Percentiles rank a stretch among this genome's conserved stretches.
phyloP scores from a whole-genome alignment of 2,888 invertebrate species.

The Eupeodes luniger region DNA sequence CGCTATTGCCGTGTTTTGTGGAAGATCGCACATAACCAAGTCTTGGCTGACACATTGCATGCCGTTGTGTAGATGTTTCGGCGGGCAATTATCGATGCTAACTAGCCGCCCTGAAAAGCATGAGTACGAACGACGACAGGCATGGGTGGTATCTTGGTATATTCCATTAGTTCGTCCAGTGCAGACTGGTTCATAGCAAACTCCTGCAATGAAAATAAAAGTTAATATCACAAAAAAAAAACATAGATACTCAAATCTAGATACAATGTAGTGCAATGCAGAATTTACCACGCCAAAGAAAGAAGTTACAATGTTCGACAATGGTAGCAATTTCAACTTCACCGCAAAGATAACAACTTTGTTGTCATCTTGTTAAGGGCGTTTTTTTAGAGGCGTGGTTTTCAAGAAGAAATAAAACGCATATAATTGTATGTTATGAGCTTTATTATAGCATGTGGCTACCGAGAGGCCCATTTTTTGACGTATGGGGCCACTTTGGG shows the following conservation, averaged over 20 bases:
- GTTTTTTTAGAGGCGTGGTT: no score
- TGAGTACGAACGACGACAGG: conserved; percentile 85
- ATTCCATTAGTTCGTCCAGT: conserved; percentile 86
- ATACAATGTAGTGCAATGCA: background rate
- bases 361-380: no score
- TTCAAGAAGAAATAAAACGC: no score
- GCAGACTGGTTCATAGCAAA: conserved; percentile 87
- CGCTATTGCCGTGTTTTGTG: conserved; percentile 82
- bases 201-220: conserved; percentile 80
- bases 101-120: conserved; percentile 85
- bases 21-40: conserved; percentile 85
- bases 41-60: conserved; percentile 83
- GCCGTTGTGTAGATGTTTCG: conserved; percentile 85
- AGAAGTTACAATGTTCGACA: no score
- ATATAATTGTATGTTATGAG: no score
- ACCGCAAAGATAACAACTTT: no score
- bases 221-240: background rate
- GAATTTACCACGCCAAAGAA: no score
- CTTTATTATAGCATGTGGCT: no score
- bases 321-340: no score
- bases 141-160: conserved; percentile 86
- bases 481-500: no score
- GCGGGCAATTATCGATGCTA: conserved; percentile 85
- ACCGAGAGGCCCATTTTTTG: no score
- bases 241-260: background rate